A percentile compares a stretch with the other conserved stretches of the same genome.
Evolutionary conservation across 1,140 invertebrate species (phyloP).

Genomic region (Spodoptera litura): DNA sequence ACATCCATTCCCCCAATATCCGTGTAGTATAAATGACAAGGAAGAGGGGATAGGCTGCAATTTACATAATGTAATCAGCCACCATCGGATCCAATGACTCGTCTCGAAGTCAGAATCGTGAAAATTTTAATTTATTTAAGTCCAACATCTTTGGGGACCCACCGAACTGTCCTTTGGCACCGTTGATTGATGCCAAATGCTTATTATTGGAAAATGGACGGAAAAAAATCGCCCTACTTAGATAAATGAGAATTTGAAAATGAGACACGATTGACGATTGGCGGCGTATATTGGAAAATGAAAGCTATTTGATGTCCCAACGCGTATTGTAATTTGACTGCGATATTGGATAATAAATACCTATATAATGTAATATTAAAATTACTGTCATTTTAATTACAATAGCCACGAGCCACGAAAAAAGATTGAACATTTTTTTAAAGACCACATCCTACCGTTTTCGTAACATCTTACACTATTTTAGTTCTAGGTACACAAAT

Average conservation of each 20-base stretch:
- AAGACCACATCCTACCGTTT: no score
- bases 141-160: slow-evolving; percentile 28
- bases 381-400: no score
- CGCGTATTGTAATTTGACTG: no score
- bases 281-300: not conserved
- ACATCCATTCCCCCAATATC: slow-evolving; percentile 55
- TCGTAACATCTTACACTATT: no score
- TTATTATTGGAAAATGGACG: slow-evolving; percentile 61
- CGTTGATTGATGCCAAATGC: slow-evolving; percentile 62
- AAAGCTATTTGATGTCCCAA: not conserved
- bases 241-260: slow-evolving; percentile 22
- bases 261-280: slow-evolving; percentile 8
- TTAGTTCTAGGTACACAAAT: no score
- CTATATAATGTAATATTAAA: no score
- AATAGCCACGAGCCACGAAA: no score
- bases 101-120: slow-evolving; percentile 67
- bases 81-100: slow-evolving; percentile 76
- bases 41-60: slow-evolving; percentile 61
- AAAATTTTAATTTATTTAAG: slow-evolving; percentile 71
- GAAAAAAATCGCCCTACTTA: slow-evolving; percentile 46
- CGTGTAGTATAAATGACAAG: slow-evolving; percentile 71
- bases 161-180: slow-evolving; percentile 62
- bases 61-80: slow-evolving; percentile 84
- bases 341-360: no score
- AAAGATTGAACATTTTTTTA: no score